A percentile compares a stretch with the other conserved stretches of the same genome.
Evolutionary conservation across 2,113 vertebrate species (phyloP).

Genomic region (Arizona elegans): DNA sequence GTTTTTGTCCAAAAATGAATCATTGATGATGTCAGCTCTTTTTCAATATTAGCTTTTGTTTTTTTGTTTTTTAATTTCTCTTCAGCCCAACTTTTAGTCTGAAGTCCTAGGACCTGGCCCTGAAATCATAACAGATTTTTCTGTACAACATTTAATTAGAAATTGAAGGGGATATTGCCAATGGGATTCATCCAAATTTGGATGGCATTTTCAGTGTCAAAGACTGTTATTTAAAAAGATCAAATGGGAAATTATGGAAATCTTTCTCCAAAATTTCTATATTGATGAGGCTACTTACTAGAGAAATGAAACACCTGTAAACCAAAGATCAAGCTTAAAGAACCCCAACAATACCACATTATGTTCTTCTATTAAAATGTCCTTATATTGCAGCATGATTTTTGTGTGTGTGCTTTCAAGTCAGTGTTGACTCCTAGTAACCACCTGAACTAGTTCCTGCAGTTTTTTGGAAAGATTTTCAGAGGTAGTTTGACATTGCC

Average conservation of each 20-base stretch:
- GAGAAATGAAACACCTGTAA: neutral
- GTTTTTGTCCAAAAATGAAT: neutral
- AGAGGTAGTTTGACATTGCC: neutral
- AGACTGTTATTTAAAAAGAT: neutral
- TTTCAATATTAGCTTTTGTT: neutral
- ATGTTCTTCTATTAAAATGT: neutral
- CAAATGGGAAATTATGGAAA: neutral
- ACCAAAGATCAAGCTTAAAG: neutral
- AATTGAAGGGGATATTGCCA: neutral
- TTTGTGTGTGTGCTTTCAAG: neutral
- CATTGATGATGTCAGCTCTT: neutral
- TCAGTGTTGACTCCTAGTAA: neutral
- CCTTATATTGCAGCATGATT: neutral
- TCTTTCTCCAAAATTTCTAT: neutral
- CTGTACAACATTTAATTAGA: neutral
- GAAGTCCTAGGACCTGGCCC: neutral
- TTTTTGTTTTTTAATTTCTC: neutral
- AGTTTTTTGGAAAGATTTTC: neutral
- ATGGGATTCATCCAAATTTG: neutral
- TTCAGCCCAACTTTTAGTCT: neutral
- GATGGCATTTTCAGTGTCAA: neutral
- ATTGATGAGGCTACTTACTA: neutral
- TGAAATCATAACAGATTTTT: neutral
- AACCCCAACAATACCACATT: neutral
- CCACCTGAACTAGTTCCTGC: neutral